A percentile compares a stretch with the other conserved stretches of the same genome.
Evolutionary conservation across 2,113 vertebrate species (phyloP).

Genomic region (Eidolon helvum): DNA sequence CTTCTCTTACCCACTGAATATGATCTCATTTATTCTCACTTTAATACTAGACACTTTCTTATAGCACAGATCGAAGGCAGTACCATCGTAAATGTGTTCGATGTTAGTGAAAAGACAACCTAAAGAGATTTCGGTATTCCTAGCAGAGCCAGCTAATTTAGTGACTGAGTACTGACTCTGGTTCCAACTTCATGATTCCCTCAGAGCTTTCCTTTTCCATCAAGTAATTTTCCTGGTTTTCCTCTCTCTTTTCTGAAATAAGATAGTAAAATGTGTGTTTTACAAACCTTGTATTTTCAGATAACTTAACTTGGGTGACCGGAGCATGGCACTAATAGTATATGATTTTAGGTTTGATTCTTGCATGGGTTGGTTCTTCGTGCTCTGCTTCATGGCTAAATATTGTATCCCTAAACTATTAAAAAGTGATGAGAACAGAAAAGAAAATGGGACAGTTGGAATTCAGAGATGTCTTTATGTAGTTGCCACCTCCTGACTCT

Average conservation of each 20-base stretch:
- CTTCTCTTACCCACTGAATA: not conserved
- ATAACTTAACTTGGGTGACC: not conserved
- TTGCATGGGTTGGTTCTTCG: not conserved
- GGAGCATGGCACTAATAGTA: not conserved
- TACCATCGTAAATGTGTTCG: not conserved
- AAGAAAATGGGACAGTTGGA: not conserved
- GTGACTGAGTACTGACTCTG: not conserved
- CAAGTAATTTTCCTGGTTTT: not conserved
- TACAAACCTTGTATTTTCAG: not conserved
- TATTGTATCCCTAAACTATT: not conserved
- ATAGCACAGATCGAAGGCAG: no score
- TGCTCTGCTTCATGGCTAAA: not conserved
- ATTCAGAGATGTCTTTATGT: not conserved
- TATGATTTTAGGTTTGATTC: not conserved
- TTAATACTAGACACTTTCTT: fast-evolving
- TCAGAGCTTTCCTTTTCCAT: not conserved
- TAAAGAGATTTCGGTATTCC: not conserved
- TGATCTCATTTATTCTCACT: not conserved
- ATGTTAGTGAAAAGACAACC: not conserved
- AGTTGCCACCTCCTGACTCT: not conserved
- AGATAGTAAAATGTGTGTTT: not conserved
- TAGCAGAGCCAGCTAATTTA: not conserved
- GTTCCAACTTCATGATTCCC: not conserved
- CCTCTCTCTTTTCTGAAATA: not conserved
- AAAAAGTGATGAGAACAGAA: not conserved